These are phyloP conservation scores for Aporophyla lueneburgensis DNA, from an alignment of 2,888 invertebrate genomes.

Conservation along the genomic window DNA sequence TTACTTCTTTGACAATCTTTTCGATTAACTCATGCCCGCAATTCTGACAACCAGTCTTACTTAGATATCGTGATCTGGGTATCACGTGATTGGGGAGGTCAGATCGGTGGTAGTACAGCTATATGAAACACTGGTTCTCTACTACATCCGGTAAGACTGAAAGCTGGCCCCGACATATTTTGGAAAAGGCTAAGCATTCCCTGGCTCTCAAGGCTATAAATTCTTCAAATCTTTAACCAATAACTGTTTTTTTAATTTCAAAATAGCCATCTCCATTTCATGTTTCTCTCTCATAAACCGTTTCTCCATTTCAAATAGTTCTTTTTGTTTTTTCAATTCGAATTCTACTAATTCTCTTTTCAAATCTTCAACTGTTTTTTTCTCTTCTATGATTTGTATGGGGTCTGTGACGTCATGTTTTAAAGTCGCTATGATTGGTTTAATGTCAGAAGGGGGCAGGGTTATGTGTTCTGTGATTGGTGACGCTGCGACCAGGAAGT, in stretches of 20 bases:
- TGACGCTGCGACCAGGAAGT: slow-evolving; percentile 29
- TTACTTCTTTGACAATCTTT: not conserved
- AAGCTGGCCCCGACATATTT: no score
- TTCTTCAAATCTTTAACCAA: slow-evolving; percentile 64
- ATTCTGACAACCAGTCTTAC: not conserved
- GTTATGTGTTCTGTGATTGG: slow-evolving; percentile 52
- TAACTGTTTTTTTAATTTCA: slow-evolving; percentile 63
- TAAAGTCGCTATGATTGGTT: slow-evolving; percentile 47
- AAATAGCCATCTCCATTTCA: slow-evolving; percentile 64
- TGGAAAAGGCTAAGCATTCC: not conserved
- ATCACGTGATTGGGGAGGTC: no score
- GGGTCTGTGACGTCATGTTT: slow-evolving; percentile 49
- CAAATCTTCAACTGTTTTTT: slow-evolving; percentile 57
- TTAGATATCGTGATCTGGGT: no score
- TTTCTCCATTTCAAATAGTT: slow-evolving; percentile 68
- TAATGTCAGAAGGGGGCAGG: slow-evolving; percentile 48
- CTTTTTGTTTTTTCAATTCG: slow-evolving; percentile 65
- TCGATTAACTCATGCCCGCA: no score
- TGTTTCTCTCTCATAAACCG: slow-evolving; percentile 64
- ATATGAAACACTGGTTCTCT: no score
- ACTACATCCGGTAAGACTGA: not conserved
- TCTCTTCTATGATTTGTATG: slow-evolving; percentile 54
- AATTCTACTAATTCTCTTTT: slow-evolving; percentile 65
- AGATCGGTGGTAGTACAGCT: no score
- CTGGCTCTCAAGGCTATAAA: slow-evolving; percentile 36